Percentiles rank a stretch among this genome's conserved stretches.
These are phyloP conservation scores for Entomobrya multifasciata DNA, from an alignment of 2,888 invertebrate genomes.

Conservation along the genomic window DNA sequence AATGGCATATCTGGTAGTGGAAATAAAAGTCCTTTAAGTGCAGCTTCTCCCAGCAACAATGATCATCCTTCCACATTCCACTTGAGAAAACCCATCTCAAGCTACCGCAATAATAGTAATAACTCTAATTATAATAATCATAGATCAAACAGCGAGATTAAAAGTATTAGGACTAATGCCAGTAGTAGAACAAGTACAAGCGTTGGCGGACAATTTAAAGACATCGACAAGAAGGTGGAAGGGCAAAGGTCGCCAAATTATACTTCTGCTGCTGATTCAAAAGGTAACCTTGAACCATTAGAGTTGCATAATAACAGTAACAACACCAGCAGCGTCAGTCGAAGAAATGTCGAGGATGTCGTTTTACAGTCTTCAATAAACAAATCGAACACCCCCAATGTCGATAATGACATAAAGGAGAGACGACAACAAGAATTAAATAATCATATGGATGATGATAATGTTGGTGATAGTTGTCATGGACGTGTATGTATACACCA, in stretches of 20 bases:
- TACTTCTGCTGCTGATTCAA: not conserved
- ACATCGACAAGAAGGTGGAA: not conserved
- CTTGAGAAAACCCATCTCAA: constrained; percentile 24
- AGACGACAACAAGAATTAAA: not conserved
- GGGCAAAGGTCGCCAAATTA: constrained; percentile 30
- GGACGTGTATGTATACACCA: constrained; percentile 53
- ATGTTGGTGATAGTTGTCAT: not conserved
- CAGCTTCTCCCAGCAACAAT: not conserved
- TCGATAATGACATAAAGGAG: not conserved
- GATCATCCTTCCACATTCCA: constrained; percentile 19
- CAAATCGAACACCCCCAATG: too few species aligned
- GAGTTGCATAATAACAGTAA: not conserved
- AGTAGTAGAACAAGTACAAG: not conserved
- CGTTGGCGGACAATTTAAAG: not conserved
- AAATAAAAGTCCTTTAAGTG: not conserved
- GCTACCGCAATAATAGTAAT: not conserved
- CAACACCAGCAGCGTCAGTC: not conserved
- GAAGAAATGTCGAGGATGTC: not conserved
- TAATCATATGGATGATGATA: not conserved
- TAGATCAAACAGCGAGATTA: constrained; percentile 1
- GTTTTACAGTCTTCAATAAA: too few species aligned
- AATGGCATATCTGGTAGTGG: not conserved
- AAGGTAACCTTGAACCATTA: not conserved
- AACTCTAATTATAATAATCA: not conserved
- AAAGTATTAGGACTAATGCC: not conserved